Conservation (phyloP, 2,113 vertebrate species). For the Mustela lutreola region DNA sequence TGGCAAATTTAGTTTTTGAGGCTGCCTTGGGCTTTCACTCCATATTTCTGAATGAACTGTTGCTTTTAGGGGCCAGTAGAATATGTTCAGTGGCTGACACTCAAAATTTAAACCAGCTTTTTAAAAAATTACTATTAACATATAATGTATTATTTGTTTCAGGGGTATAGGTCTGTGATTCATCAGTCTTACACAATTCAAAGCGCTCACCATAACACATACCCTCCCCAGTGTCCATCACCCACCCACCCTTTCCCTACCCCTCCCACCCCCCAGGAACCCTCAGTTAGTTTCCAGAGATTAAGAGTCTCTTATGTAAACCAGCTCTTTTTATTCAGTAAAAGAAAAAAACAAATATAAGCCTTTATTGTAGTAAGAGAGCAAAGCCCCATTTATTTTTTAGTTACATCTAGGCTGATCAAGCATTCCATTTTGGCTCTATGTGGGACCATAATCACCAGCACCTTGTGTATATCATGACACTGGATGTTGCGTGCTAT, state of each 20-base stretch:
- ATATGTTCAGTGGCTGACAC: not conserved
- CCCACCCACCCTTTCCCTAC: too few species aligned
- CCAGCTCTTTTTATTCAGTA: not conserved
- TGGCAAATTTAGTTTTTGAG: not conserved
- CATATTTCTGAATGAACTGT: not conserved
- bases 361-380: not conserved
- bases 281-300: too few species aligned
- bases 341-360: not conserved
- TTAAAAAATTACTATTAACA: not conserved
- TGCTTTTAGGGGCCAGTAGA: not conserved
- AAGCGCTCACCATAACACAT: too few species aligned
- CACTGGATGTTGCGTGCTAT: accelerated
- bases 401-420: not conserved
- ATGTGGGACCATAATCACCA: accelerated
- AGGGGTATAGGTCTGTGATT: too few species aligned
- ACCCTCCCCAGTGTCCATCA: too few species aligned
- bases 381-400: not conserved
- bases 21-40: not conserved
- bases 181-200: too few species aligned
- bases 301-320: not conserved
- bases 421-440: not conserved
- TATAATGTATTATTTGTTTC: too few species aligned
- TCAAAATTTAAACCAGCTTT: not conserved
- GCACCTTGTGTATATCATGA: not conserved
- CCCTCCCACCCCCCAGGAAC: too few species aligned